Evolutionary conservation across 1,140 invertebrate genomes (phyloP), one percentile per base, ranked within the genome.

Genomic region (Drosophila arizonae): DNA sequence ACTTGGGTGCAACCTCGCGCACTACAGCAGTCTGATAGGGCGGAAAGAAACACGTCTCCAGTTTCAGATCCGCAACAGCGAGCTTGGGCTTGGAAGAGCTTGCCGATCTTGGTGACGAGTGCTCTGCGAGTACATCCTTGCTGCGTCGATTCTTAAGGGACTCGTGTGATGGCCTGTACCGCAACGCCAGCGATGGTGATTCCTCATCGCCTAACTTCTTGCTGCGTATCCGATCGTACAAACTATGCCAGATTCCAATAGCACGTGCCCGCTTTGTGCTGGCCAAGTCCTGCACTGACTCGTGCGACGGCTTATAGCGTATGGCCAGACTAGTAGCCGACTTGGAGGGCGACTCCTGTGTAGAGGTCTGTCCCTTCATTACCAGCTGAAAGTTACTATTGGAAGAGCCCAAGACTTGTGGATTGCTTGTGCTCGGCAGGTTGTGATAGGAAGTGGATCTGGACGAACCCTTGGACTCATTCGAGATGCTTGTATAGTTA

Each of bases 141-240:
- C 72, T 82, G 6, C 39, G 57, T 28, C 45, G 69, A 36, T 62
- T 43, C 26, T 86, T 80, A 1, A 90, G 54, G 6, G 86, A 86
- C 39, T 87, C 87, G 13, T 87, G 77, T 2, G 81, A 79, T 6
- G 87, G 79, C 6, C 65, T 81, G 26, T 90, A 79, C 5, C 79
- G 79, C 41, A 77, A 21, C 0, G 46, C 79, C 24, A 86, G 52
- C 24, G 39, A 74, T n/a, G 82, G 63, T 13, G 57, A 61, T 6
- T 41, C 9, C 26, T 58, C 13, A 9, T n/a, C 50, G 15, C 10
- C 28, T 1, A 48, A 3, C 41, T 60, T 60, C 17, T 48, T 60
- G 15, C 36, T 51, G 4, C 68, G 48, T 57, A 79, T 4, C 10
- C 26, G 17, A 56, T 74, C 45, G 55, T 63, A 77, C 6, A 82